A percentile compares a stretch with the other conserved stretches of the same genome.
These are phyloP conservation scores for Epistrophe grossulariae DNA, from an alignment of 2,888 invertebrate species.

Conservation along the genomic window DNA sequence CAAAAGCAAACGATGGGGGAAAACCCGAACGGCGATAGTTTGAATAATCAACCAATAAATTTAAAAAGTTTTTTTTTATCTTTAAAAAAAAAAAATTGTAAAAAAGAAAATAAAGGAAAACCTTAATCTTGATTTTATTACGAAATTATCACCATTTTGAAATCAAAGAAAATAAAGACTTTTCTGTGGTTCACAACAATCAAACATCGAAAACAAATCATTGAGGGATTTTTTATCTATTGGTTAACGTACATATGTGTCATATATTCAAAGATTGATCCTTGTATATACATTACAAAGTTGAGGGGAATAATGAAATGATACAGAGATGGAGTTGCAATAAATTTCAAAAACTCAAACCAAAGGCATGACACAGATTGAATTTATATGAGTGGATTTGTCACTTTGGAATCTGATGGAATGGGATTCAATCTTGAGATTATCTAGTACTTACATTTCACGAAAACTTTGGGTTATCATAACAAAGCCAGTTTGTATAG, in stretches of 20 bases:
- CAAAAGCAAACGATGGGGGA: not conserved
- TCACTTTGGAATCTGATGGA: not conserved
- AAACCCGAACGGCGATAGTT: constrained; percentile 13
- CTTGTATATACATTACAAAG: no score
- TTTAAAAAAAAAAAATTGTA: not conserved
- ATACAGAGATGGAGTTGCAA: not conserved
- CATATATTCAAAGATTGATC: constrained; percentile 1
- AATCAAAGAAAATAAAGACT: not conserved
- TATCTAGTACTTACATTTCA: not conserved
- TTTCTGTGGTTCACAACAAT: not conserved
- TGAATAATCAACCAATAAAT: constrained; percentile 27
- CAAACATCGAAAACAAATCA: not conserved
- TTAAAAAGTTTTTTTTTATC: not conserved
- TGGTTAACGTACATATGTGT: not conserved
- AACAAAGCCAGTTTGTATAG: no score
- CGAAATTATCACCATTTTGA: not conserved
- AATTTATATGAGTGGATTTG: not conserved
- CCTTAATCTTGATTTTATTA: not conserved
- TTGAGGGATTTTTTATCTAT: not conserved
- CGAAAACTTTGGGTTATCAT: no score
- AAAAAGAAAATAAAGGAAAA: not conserved
- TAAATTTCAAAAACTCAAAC: not conserved
- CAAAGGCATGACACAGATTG: not conserved
- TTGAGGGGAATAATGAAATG: not conserved
- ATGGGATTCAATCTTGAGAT: not conserved